phyloP scores from a whole-genome alignment of 2,888 invertebrate species.

The Toxonevra muliebris region DNA sequence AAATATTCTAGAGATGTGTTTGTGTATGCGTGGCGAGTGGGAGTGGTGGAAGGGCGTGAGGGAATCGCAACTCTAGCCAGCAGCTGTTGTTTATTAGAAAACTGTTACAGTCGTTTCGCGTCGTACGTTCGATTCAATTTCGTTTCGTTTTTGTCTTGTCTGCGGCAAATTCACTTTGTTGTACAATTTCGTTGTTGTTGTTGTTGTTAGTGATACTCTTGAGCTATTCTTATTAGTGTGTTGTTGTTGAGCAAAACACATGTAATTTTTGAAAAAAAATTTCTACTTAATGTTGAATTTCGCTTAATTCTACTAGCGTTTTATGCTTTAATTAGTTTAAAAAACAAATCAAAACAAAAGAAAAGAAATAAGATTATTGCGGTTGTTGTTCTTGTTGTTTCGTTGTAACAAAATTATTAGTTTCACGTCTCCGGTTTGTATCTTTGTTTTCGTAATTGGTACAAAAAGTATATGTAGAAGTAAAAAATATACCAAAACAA shows the following conservation, averaged over 20 bases:
- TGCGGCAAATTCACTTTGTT: background rate
- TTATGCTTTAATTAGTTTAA: too few species aligned
- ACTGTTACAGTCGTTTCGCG: background rate
- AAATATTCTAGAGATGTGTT: too few species aligned
- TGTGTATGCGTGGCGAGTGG: too few species aligned
- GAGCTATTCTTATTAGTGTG: slow-evolving; percentile 11
- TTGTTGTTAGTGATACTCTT: slow-evolving; percentile 22
- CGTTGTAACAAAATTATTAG: background rate
- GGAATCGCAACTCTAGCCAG: background rate
- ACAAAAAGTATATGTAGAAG: too few species aligned
- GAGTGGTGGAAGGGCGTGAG: background rate
- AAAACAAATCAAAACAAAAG: too few species aligned
- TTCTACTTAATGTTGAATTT: background rate
- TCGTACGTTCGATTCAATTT: background rate
- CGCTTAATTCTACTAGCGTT: too few species aligned
- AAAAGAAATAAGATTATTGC: background rate
- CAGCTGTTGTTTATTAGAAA: background rate
- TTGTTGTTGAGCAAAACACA: too few species aligned
- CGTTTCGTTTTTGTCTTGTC: too few species aligned
- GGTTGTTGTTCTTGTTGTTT: slow-evolving; percentile 16
- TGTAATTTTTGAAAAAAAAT: slow-evolving; percentile 8
- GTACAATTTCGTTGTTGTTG: slow-evolving; percentile 16
- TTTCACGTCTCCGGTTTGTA: background rate
- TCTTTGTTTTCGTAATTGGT: background rate
- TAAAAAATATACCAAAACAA: background rate